Conservation (phyloP, 2,888 invertebrate species). For the Heteropelma amictum region DNA sequence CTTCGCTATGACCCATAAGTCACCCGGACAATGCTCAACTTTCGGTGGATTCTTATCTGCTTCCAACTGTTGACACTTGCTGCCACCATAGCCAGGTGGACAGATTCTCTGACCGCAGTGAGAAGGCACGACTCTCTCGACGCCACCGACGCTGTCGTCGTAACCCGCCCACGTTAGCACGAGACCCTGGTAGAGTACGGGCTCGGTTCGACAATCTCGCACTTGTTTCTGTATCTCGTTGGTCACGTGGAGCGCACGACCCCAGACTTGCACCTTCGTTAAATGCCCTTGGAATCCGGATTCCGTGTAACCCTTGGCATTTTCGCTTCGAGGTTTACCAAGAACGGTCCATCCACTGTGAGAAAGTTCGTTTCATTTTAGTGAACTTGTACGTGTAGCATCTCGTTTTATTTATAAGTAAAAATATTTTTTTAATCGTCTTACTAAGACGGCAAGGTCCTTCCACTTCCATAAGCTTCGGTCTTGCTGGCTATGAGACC, state of each 20-base stretch:
- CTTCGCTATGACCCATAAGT: conserved; percentile 95
- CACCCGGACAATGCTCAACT: conserved; percentile 94
- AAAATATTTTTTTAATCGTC: conserved; percentile 67
- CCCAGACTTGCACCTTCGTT: conserved; percentile 97
- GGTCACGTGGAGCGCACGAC: conserved; percentile 92
- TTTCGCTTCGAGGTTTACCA: conserved; percentile 87
- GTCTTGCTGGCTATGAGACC: conserved; percentile 95
- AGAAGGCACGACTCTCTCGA: conserved; percentile 94
- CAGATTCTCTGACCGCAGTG: conserved; percentile 94
- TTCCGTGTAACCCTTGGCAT: conserved; percentile 89
- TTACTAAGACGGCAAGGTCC: conserved; percentile 90
- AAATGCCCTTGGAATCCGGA: conserved; percentile 97
- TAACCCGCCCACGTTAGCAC: conserved; percentile 96
- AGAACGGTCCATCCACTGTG: conserved; percentile 93
- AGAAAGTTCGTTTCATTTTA: too few species aligned
- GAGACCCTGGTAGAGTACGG: conserved; percentile 91
- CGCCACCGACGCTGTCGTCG: conserved; percentile 92
- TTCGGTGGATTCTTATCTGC: conserved; percentile 91
- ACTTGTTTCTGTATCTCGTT: conserved; percentile 96
- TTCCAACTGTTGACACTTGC: conserved; percentile 90
- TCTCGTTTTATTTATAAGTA: not conserved
- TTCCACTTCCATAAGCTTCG: conserved; percentile 91
- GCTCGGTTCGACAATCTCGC: conserved; percentile 93
- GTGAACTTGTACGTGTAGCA: not conserved
- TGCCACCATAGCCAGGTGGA: conserved; percentile 91